Base-by-base conservation (phyloP, 23 tunicate species). In the Pegea sp. region DNA sequence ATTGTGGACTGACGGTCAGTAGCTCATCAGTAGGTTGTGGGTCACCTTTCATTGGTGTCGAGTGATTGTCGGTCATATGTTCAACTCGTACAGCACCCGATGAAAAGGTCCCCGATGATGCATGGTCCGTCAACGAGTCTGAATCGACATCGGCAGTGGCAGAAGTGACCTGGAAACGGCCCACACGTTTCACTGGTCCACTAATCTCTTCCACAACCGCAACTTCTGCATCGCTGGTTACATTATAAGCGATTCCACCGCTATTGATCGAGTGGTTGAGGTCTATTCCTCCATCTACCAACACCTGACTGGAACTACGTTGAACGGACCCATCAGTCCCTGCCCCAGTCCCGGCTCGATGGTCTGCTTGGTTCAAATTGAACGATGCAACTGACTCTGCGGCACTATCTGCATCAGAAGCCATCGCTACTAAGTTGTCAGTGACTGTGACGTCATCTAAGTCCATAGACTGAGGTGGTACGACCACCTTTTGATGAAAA, bases 391-490 rank as follows among this genome's bases (percentile, higher is more conserved):
- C 26, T 5, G 34, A 25, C 29, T 54, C 33, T 26, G 33, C 21
- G 59, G 59, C 5, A 13, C 29, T 22, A 54, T 54, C 59, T 19
- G 49, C 20, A 20, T 24, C 51, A 11, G 4, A 19, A 31, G 34
- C 34, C 16, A 11, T 23, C 3, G 4, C 59, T 5, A 24, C 26
- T n/a, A n/a, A n/a, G n/a, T n/a, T n/a, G 59, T 7, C 59, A 59
- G 20, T 33, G 23, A 33, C 64, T 44, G 44, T 24, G 30, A 30
- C 19, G 61, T 64, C 29, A 18, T 32, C 59, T 18, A 5, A 19
- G 2, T 52, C 25, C 6, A 30, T 44, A 30, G 44, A 30, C 5
- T 6, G 23, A 21, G 30, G 30, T 5, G 31, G 6, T 11, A 30
- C 16, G 57, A 25, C 19, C 18, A 52, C 30, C 23, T 44, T 22